phyloP scores from a whole-genome alignment of 2,797 vertebrate species.

The Dromococcyx pavoninus region DNA sequence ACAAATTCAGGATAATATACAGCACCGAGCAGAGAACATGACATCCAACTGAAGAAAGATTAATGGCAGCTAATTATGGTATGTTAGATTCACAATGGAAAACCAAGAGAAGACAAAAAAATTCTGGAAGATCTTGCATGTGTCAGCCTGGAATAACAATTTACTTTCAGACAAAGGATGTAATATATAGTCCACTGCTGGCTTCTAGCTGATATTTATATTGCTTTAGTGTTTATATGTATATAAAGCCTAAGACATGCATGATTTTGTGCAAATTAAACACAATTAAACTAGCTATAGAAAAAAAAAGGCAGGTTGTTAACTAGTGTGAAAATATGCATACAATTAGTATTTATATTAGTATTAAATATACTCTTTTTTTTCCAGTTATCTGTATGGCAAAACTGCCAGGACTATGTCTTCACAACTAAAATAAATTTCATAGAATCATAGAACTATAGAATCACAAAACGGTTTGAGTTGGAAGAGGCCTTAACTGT shows the following conservation, averaged over 20 bases:
- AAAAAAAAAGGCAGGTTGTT: neutral
- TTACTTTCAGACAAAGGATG: neutral
- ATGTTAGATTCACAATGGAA: neutral
- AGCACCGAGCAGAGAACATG: neutral
- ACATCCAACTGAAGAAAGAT: neutral
- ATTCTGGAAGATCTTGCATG: neutral
- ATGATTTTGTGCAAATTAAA: neutral
- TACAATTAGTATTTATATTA: neutral
- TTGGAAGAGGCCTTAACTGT: no score
- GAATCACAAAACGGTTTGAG: no score
- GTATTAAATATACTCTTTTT: neutral
- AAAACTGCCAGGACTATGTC: neutral
- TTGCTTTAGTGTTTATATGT: neutral
- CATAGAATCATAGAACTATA: no score
- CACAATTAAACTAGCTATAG: neutral
- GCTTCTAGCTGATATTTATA: neutral
- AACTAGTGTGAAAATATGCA: neutral
- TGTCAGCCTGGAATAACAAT: neutral
- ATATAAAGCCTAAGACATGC: neutral
- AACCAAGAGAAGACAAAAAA: neutral
- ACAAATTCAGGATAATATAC: constrained; percentile 6
- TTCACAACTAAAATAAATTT: neutral
- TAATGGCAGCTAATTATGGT: neutral
- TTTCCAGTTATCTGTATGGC: neutral
- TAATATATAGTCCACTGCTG: neutral